Conservation (phyloP, 1,140 invertebrate species). For the Coelopa frigida region DNA sequence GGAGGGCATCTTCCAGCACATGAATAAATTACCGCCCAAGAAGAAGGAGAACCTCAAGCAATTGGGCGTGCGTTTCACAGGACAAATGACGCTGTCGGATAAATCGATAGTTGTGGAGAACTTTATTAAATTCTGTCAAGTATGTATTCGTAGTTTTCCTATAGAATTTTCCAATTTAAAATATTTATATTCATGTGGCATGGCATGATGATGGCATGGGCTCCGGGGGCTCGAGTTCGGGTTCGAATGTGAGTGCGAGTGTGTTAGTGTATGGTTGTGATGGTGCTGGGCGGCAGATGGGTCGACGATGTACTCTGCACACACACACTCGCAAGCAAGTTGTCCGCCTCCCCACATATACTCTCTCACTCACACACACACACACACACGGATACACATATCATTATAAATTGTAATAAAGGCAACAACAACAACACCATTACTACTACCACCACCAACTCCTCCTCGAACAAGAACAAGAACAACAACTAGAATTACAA, state of each 20-base stretch:
- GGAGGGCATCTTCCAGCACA: constrained; percentile 43
- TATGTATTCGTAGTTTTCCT: constrained; percentile 3
- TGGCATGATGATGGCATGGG: neutral
- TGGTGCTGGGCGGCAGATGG: no score
- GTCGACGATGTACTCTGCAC: no score
- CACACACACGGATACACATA: constrained; percentile 19
- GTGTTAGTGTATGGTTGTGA: no score
- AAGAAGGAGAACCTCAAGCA: constrained; percentile 43
- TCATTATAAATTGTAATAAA: constrained; percentile 44
- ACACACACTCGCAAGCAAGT: no score
- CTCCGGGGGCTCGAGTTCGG: no score
- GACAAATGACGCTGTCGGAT: constrained; percentile 41
- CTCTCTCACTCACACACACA: neutral
- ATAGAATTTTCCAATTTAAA: constrained; percentile 5
- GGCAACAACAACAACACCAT: no score
- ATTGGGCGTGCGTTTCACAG: constrained; percentile 40
- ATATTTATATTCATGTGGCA: constrained; percentile 7
- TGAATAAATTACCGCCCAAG: constrained; percentile 41
- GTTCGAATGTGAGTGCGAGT: no score
- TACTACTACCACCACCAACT: no score
- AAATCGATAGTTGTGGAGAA: constrained; percentile 45
- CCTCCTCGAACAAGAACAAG: no score
- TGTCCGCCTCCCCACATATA: no score
- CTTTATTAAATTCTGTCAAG: constrained; percentile 42
- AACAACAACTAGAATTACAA: no score